Percentiles rank a stretch among this genome's conserved stretches.
Conservation (phyloP, 2,113 vertebrate species). For the Stercorarius parasiticus region DNA sequence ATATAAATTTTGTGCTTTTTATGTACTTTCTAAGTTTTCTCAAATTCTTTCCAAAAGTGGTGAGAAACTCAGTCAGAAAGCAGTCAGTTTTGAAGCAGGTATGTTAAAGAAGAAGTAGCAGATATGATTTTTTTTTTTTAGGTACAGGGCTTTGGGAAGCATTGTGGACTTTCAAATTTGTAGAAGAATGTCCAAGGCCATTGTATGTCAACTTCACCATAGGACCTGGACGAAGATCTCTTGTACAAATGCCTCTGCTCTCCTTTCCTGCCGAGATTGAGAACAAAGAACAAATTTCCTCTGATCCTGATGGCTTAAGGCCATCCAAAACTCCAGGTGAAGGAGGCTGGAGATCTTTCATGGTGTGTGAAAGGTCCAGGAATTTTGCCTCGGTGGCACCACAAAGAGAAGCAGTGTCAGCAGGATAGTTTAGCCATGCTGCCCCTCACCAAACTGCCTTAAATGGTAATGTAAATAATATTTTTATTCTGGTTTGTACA, state of each 20-base stretch:
- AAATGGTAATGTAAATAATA: not conserved
- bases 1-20: not conserved
- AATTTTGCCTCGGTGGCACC: not conserved
- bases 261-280: not conserved
- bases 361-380: too few relatives aligned
- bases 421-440: not conserved
- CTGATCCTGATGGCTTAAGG: not conserved
- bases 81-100: not conserved
- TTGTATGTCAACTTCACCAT: not conserved
- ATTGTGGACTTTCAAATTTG: not conserved
- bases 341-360: not conserved
- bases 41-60: not conserved
- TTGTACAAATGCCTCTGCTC: not conserved
- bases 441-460: not conserved
- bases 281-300: not conserved
- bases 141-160: not conserved
- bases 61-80: not conserved
- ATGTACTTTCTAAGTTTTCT: not conserved
- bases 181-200: not conserved
- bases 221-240: not conserved
- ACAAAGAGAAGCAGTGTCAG: not conserved
- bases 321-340: not conserved
- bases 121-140: not conserved
- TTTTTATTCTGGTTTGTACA: not conserved
- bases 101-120: not conserved